phyloP scores from a whole-genome alignment of 2,797 vertebrate genomes.

The Chaunax sp. region DNA sequence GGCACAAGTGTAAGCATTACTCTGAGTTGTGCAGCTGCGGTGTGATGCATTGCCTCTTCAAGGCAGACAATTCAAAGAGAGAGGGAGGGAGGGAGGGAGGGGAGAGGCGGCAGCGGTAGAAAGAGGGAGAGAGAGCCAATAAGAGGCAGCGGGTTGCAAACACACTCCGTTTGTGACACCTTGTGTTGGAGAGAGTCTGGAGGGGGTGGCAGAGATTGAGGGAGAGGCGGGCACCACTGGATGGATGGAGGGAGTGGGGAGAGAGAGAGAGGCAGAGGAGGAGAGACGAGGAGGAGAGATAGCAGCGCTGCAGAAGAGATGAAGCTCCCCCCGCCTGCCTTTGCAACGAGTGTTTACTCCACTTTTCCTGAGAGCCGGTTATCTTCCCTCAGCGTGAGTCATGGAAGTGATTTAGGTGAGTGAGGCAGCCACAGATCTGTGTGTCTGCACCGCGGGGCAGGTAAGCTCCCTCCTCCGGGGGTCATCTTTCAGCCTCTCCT shows the following conservation, averaged over 20 bases:
- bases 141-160: slow-evolving; percentile 59
- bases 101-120: slow-evolving; percentile 23
- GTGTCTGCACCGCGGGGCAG: slow-evolving; percentile 46
- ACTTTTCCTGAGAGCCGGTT: slow-evolving; percentile 69
- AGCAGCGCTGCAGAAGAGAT: slow-evolving; percentile 55
- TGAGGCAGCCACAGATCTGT: slow-evolving; percentile 40
- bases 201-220: slow-evolving; percentile 53
- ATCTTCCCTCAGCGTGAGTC: slow-evolving; percentile 64
- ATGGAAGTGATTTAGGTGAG: slow-evolving; percentile 78
- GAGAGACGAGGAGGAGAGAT: slow-evolving; percentile 58
- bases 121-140: slow-evolving; percentile 51
- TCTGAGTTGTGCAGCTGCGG: slow-evolving; percentile 21
- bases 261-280: slow-evolving; percentile 45
- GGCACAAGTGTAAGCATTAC: not conserved
- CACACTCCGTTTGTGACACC: slow-evolving; percentile 69
- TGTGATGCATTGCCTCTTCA: slow-evolving; percentile 62
- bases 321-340: slow-evolving; percentile 33
- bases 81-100: slow-evolving; percentile 32
- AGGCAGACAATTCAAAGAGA: slow-evolving; percentile 52
- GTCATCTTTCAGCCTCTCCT: not conserved
- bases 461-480: slow-evolving; percentile 44
- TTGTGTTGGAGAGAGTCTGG: slow-evolving; percentile 70
- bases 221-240: slow-evolving; percentile 41
- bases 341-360: slow-evolving; percentile 67
- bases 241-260: slow-evolving; percentile 29